Conservation (phyloP, 1,140 invertebrate species). For the Thrips palmi region DNA sequence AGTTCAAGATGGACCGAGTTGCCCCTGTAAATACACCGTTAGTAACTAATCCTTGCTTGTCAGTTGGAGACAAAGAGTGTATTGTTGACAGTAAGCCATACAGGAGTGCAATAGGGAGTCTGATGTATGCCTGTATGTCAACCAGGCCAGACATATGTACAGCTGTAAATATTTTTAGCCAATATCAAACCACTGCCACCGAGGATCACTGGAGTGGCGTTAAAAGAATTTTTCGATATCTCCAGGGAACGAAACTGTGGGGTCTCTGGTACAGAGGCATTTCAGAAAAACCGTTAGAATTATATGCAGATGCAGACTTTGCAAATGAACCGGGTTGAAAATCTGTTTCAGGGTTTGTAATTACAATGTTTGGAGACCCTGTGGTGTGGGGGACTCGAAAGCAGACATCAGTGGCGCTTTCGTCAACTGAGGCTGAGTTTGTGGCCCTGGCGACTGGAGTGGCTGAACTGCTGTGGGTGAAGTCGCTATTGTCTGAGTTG, state of each 20-base stretch:
- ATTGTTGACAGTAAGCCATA: constrained; percentile 12
- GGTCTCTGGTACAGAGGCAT: constrained; percentile 8
- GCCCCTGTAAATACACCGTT: too few relatives aligned
- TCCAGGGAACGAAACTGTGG: constrained; percentile 15
- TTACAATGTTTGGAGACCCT: constrained; percentile 5
- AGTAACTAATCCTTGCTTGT: too few relatives aligned
- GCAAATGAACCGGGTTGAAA: too few relatives aligned
- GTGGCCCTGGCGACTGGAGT: constrained; percentile 12
- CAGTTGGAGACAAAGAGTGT: too few relatives aligned
- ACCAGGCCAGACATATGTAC: constrained; percentile 22
- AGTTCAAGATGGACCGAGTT: too few relatives aligned
- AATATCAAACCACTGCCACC: constrained; percentile 10
- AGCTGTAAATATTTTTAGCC: too few relatives aligned
- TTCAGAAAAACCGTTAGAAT: constrained; percentile 1
- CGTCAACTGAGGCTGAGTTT: constrained; percentile 14
- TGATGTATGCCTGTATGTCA: constrained; percentile 20
- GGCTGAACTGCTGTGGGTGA: constrained; percentile 11
- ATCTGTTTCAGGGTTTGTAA: constrained; percentile 1
- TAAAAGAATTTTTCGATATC: constrained; percentile 17
- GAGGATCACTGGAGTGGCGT: constrained; percentile 13
- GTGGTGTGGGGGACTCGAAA: constrained; percentile 12
- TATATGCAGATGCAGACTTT: constrained; percentile 8
- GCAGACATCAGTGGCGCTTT: constrained; percentile 12
- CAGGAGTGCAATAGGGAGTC: constrained; percentile 13
- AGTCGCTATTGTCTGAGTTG: background rate